Evolutionary conservation across 2,113 vertebrate species (phyloP).

Genomic region (Eira barbara): DNA sequence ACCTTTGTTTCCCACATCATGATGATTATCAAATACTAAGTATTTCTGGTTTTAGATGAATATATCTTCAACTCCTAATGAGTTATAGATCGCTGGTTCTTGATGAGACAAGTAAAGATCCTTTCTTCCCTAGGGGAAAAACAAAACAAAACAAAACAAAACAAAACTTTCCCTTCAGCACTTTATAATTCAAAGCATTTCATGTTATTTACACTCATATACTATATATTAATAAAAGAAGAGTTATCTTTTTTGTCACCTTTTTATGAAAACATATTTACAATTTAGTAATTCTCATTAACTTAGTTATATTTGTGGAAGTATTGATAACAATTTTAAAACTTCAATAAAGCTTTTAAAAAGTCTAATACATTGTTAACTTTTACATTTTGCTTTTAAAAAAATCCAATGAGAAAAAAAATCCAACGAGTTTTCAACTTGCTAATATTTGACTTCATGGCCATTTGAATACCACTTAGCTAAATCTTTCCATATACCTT

Average conservation of each 20-base stretch:
- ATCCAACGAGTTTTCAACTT: background rate
- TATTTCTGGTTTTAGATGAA: background rate
- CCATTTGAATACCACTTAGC: background rate
- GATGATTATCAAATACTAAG: background rate
- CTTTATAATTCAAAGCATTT: slow-evolving; percentile 6
- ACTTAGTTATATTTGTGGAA: background rate
- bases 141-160: background rate
- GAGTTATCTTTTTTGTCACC: background rate
- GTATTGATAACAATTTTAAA: background rate
- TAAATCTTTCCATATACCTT: background rate
- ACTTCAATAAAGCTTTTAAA: background rate
- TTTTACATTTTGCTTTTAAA: background rate
- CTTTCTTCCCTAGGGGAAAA: background rate
- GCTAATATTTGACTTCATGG: background rate
- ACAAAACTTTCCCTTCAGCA: background rate
- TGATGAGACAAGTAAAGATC: background rate
- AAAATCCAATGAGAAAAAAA: no score
- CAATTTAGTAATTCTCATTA: background rate
- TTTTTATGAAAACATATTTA: background rate
- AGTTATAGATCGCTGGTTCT: background rate
- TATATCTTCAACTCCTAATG: background rate
- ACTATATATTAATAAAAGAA: background rate
- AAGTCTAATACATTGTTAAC: background rate
- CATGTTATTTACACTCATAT: background rate
- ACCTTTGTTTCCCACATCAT: no score